A percentile compares a stretch with the other conserved stretches of the same genome.
These are phyloP conservation scores for Arbacia lixula DNA, from an alignment of 53 echinoderm and acorn worm species.

Conservation along the genomic window DNA sequence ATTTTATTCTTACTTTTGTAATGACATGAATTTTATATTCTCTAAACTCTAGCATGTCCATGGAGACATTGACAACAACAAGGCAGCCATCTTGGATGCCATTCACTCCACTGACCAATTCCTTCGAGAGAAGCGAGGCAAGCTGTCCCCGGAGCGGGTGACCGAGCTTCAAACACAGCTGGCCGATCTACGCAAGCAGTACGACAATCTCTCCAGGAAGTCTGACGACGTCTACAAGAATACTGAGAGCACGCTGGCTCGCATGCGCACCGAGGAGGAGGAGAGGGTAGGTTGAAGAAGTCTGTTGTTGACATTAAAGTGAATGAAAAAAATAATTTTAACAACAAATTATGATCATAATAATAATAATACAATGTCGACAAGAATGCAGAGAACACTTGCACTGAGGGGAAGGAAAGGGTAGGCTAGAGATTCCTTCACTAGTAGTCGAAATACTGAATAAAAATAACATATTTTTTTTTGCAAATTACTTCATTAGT, in stretches of 20 bases:
- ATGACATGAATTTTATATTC: neutral
- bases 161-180: conserved; percentile 76
- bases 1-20: no score
- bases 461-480: no score
- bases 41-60: conserved; percentile 67
- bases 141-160: conserved; percentile 83
- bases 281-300: conserved; percentile 78
- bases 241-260: conserved; percentile 75
- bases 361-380: no score
- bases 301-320: no score
- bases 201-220: conserved; percentile 77
- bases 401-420: no score
- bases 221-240: conserved; percentile 81
- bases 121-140: conserved; percentile 86
- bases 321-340: no score
- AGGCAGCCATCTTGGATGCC: conserved; percentile 91
- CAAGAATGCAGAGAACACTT: no score
- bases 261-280: conserved; percentile 72
- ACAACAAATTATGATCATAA: no score
- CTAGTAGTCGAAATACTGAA: no score
- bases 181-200: conserved; percentile 85
- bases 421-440: no score
- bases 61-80: conserved; percentile 95
- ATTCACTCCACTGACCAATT: conserved; percentile 97
- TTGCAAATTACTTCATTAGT: no score